These are phyloP conservation scores for Lithophane socia DNA, from an alignment of 2,888 invertebrate genomes.

Conservation along the genomic window DNA sequence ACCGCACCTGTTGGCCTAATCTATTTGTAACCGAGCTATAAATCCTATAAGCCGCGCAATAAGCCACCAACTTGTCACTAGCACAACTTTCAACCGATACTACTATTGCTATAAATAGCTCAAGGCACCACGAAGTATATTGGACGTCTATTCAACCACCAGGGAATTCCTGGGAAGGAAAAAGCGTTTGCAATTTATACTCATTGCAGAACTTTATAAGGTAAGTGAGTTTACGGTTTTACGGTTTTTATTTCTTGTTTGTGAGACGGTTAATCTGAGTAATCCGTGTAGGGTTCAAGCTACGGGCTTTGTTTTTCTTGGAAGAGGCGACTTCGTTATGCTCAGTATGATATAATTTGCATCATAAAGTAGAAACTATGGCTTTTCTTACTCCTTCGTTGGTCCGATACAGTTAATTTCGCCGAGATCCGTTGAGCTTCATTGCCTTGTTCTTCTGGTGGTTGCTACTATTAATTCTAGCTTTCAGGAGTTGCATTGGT, in stretches of 20 bases:
- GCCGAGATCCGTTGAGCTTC: background rate
- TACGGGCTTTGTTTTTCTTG: conserved; percentile 3
- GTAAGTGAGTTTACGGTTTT: conserved; percentile 48
- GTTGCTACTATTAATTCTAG: background rate
- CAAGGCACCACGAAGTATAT: conserved; percentile 36
- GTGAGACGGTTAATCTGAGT: conserved; percentile 31
- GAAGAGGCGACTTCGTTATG: background rate
- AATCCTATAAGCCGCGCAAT: conserved; percentile 43
- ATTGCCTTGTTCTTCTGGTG: background rate
- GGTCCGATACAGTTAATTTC: background rate
- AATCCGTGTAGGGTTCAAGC: conserved; percentile 4
- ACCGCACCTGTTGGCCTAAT: conserved; percentile 49
- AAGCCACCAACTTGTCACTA: conserved; percentile 49
- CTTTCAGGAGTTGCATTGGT: background rate
- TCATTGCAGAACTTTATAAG: conserved; percentile 52
- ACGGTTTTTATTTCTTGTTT: conserved; percentile 46
- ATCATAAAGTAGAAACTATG: background rate
- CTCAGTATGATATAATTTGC: background rate
- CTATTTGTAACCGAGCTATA: conserved; percentile 32
- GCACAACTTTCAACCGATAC: conserved; percentile 41
- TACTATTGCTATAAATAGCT: conserved; percentile 45
- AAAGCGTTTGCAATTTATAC: conserved; percentile 56
- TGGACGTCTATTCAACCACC: conserved; percentile 47
- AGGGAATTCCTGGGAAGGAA: conserved; percentile 41
- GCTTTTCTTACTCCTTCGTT: background rate